Percentiles rank a stretch among this genome's conserved stretches.
Conservation (phyloP, 2,888 invertebrate genomes). For the Metallyticus violacea region DNA sequence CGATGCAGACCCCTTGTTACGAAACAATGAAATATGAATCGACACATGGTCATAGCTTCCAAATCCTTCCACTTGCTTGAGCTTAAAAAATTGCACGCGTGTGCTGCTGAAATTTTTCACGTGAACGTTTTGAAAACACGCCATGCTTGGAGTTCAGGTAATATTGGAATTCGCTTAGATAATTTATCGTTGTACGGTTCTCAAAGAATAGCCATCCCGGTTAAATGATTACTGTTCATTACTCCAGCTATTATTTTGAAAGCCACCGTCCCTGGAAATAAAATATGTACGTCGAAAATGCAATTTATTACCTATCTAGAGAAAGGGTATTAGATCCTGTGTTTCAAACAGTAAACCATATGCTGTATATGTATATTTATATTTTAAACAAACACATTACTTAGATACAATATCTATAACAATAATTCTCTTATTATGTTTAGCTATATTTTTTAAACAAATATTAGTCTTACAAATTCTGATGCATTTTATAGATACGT, state of each 20-base stretch:
- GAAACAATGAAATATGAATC: conserved; percentile 9
- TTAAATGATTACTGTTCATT: neutral
- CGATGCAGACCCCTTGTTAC: neutral
- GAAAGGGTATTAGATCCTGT: too few relatives aligned
- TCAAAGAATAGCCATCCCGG: neutral
- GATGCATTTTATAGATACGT: too few relatives aligned
- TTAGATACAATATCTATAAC: too few relatives aligned
- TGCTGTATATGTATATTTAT: too few relatives aligned
- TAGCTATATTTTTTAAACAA: too few relatives aligned
- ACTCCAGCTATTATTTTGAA: neutral
- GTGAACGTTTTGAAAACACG: too few relatives aligned
- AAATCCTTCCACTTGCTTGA: neutral
- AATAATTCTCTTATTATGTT: too few relatives aligned
- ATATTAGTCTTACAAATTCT: too few relatives aligned
- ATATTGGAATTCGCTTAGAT: neutral
- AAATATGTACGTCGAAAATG: neutral
- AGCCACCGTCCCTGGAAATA: neutral
- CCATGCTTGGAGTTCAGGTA: neutral
- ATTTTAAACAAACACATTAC: too few relatives aligned
- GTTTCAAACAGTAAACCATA: too few relatives aligned
- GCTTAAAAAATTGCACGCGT: neutral
- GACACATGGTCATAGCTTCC: neutral
- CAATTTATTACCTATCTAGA: too few relatives aligned
- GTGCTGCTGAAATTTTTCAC: neutral
- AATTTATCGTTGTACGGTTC: neutral